Evolutionary conservation across 2,797 vertebrate species (phyloP).

Genomic region (Rhinichthys osculus): DNA sequence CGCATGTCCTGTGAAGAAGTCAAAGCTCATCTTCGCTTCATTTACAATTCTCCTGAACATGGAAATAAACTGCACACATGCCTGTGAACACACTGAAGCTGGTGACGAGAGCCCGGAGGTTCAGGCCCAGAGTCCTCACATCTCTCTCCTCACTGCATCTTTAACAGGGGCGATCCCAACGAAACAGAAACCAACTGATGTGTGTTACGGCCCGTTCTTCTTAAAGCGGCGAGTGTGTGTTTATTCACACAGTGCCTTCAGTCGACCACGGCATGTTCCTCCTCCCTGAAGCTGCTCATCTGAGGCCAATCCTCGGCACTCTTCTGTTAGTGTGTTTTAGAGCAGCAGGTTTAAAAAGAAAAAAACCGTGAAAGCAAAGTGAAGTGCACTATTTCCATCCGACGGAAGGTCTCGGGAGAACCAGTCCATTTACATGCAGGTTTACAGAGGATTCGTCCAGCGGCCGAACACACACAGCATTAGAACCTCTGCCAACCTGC

Average conservation of each 20-base stretch:
- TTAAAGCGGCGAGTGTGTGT: background rate
- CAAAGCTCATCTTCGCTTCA: constrained; percentile 30
- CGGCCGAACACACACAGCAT: constrained; percentile 34
- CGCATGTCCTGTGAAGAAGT: background rate
- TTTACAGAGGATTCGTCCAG: constrained; percentile 29
- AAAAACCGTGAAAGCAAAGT: background rate
- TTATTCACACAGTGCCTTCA: constrained; percentile 12
- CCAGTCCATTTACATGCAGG: constrained; percentile 27
- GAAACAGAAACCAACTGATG: constrained; percentile 62
- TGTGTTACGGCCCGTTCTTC: background rate
- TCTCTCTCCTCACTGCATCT: too few species aligned
- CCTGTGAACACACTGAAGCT: constrained; percentile 52
- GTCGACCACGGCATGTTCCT: background rate
- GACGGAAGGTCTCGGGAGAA: constrained; percentile 11
- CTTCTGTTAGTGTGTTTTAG: background rate
- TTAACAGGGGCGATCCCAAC: too few species aligned
- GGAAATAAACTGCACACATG: background rate
- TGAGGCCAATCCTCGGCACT: constrained; percentile 10
- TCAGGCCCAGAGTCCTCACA: background rate
- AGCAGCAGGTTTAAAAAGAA: constrained; percentile 6
- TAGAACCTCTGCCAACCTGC: constrained; percentile 49
- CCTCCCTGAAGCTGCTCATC: constrained; percentile 36
- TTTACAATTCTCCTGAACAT: constrained; percentile 30
- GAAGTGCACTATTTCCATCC: constrained; percentile 42
- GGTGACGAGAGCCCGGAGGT: constrained; percentile 31